Percentiles rank a stretch among this genome's conserved stretches.
Evolutionary conservation across 2,888 invertebrate genomes (phyloP).

Genomic region (Thumatha senex): DNA sequence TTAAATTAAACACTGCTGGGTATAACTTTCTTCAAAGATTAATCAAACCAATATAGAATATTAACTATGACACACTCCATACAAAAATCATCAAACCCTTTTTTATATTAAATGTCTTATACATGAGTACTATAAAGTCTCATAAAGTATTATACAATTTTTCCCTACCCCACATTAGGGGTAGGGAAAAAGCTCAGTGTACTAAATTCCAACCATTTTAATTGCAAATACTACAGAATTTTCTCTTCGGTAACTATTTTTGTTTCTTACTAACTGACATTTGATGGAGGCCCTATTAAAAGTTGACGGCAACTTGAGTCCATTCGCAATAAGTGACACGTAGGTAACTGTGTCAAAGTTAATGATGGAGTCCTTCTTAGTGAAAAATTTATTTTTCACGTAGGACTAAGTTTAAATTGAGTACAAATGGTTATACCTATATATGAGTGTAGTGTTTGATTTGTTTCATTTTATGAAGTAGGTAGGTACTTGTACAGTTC

Average conservation of each 20-base stretch:
- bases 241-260: slow-evolving; percentile 29
- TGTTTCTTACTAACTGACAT: slow-evolving; percentile 33
- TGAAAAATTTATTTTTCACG: slow-evolving; percentile 26
- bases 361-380: slow-evolving; percentile 26
- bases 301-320: slow-evolving; percentile 48
- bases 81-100: too few species aligned
- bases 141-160: too few species aligned
- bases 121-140: too few species aligned
- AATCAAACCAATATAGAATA: too few species aligned
- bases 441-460: background rate
- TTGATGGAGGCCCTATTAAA: slow-evolving; percentile 60
- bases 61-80: too few species aligned
- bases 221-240: slow-evolving; percentile 4
- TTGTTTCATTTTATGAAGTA: background rate
- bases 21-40: too few species aligned
- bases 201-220: slow-evolving; percentile 14
- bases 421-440: slow-evolving; percentile 6
- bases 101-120: too few species aligned
- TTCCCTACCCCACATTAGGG: too few species aligned
- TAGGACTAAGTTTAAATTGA: slow-evolving; percentile 26
- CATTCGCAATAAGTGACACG: slow-evolving; percentile 43
- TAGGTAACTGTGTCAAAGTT: slow-evolving; percentile 31
- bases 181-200: too few species aligned
- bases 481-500: background rate
- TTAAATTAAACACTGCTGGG: too few species aligned